Evolutionary conservation across 2,113 vertebrate genomes (phyloP).

Genomic region (Callithrix jacchus): DNA sequence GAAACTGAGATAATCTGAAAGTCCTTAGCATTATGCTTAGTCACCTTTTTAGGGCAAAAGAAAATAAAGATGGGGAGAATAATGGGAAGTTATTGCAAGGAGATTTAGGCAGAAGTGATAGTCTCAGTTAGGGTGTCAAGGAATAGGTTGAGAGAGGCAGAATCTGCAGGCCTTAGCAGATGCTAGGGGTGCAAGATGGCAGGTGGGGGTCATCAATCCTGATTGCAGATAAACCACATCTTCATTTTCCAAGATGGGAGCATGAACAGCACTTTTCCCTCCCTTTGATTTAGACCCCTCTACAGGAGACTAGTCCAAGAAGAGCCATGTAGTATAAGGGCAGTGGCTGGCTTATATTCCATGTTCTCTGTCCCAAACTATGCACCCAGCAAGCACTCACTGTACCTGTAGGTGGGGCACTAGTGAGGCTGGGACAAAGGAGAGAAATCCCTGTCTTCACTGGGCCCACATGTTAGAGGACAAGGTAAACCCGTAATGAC

Average conservation of each 20-base stretch:
- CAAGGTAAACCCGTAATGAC: not conserved
- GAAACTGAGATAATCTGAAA: not conserved
- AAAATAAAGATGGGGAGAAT: not conserved
- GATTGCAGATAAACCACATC: not conserved
- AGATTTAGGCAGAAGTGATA: not conserved
- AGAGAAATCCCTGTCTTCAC: not conserved
- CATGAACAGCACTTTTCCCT: not conserved
- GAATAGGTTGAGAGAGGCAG: not conserved
- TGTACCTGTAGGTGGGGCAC: accelerated
- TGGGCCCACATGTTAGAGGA: not conserved
- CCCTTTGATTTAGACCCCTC: not conserved
- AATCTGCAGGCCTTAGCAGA: not conserved
- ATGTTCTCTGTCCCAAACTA: accelerated
- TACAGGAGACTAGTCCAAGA: not conserved
- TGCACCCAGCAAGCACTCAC: not conserved
- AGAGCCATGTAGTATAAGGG: not conserved
- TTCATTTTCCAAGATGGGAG: not conserved
- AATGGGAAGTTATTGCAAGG: too few relatives aligned
- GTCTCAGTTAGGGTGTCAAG: not conserved
- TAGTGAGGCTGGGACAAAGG: too few relatives aligned
- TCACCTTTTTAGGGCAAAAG: not conserved
- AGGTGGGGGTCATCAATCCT: not conserved
- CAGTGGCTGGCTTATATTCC: not conserved
- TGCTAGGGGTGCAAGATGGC: accelerated
- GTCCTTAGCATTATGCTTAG: not conserved